phyloP scores from a whole-genome alignment of 2,888 invertebrate species.

The Orthosia cruda region DNA sequence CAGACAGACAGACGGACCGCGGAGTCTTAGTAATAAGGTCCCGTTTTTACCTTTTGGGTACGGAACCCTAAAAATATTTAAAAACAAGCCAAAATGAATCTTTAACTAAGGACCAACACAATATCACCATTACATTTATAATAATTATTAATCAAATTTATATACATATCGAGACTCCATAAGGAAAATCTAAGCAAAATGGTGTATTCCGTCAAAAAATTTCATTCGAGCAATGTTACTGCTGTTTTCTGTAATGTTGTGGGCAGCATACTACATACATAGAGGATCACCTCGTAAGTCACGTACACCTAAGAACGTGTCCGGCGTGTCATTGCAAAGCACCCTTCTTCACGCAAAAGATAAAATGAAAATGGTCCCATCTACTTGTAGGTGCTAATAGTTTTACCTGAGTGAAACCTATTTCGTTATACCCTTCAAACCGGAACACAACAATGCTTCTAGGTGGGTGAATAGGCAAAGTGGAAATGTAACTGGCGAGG shows the following conservation, averaged over 20 bases:
- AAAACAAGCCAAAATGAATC: too few relatives aligned
- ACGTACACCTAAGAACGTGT: slow-evolving; percentile 22
- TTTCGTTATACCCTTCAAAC: slow-evolving; percentile 17
- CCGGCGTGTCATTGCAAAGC: slow-evolving; percentile 1
- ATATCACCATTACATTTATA: too few relatives aligned
- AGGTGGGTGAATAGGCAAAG: background rate
- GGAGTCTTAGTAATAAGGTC: too few relatives aligned
- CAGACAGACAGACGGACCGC: too few relatives aligned
- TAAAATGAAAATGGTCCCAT: background rate
- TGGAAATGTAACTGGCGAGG: background rate
- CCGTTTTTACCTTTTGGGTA: too few relatives aligned
- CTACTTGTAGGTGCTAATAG: background rate
- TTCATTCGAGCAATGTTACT: background rate
- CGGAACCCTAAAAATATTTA: too few relatives aligned
- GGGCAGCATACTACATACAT: background rate
- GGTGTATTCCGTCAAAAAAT: slow-evolving; percentile 9
- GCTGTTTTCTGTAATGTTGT: background rate
- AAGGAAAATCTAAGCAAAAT: slow-evolving; percentile 15
- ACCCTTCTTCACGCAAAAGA: slow-evolving; percentile 16
- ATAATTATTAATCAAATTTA: too few relatives aligned
- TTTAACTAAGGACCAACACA: too few relatives aligned
- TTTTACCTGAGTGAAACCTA: background rate
- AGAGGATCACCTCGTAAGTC: background rate
- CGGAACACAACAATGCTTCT: slow-evolving; percentile 35
- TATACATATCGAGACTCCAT: background rate